Evolutionary conservation across 1,140 invertebrate genomes (phyloP), one percentile per base, ranked within the genome.

Genomic region (Heterodera schachtii): DNA sequence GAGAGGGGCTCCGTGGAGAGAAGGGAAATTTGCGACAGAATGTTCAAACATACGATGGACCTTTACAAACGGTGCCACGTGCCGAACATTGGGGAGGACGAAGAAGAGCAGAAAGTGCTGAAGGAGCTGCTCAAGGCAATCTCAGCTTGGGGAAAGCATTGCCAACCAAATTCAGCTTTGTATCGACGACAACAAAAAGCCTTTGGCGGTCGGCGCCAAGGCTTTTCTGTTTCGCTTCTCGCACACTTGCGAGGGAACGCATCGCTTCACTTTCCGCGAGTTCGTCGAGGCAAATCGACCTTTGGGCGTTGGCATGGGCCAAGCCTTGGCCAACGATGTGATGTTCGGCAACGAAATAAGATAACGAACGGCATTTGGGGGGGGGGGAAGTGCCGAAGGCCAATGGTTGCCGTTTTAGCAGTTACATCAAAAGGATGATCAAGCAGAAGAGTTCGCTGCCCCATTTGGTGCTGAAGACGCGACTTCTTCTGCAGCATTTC

Each of bases 31-130:
- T 89, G 87, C 79, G 81, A 88, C 44, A 70, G 80, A n/a, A 79
- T 84, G 16, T 73, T 81, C 21, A 43, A 77, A 21, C 79, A 76
- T 6, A 84, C 87, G 73, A 74, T 83, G 67, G 88, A 89, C 73
- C 57, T 89, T 11, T 90, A 90, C 80, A 81, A 75, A n/a, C 81
- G 87, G 9, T 89, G 87, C 78, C 89, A 89, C 71, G 87, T 89
- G n/a, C 79, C 79, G 21, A 64, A 84, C 41, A 64, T 73, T 60
- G 46, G 81, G 4, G 83, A 84, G 73, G 81, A 69, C 46, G 60
- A 83, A 67, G 75, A 57, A 19, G 64, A 78, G 19, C 47, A 19
- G 13, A 70, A 71, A 31, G 43, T 19, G 43, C 19, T 84, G 60
- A 71, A 75, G 69, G 60, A 83, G 49, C 80, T 83, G 64, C 44